Conservation (phyloP, 30 jellyfish, hydroid and myxozoan genomes). For the Hydractinia echinata region DNA sequence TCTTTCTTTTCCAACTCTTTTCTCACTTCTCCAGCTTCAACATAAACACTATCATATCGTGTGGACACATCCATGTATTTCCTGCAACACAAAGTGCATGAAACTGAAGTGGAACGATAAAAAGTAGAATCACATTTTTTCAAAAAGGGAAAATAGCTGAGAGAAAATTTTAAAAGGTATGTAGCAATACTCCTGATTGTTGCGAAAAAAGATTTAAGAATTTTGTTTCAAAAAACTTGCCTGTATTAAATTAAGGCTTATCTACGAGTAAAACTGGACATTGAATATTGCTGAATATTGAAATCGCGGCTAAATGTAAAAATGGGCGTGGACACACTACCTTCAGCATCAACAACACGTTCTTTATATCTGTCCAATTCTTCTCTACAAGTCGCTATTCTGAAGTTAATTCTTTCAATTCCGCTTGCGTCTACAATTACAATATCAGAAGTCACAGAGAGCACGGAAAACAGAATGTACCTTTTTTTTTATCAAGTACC, state of each 20-base stretch:
- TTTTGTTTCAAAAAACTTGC: too few relatives aligned
- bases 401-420: conserved; percentile 7
- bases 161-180: too few relatives aligned
- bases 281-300: too few relatives aligned
- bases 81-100: not conserved
- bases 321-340: not conserved
- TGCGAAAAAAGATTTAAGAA: too few relatives aligned
- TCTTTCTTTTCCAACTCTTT: conserved; percentile 37
- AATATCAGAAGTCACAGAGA: too few relatives aligned
- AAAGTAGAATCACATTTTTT: not conserved
- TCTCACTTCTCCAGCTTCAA: conserved; percentile 10
- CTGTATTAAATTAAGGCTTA: too few relatives aligned
- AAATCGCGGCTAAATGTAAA: not conserved
- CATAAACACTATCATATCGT: conserved; percentile 22
- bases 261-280: too few relatives aligned
- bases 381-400: not conserved
- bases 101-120: not conserved
- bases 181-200: too few relatives aligned
- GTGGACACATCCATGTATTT: conserved; percentile 21
- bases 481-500: too few relatives aligned
- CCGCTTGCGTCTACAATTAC: conserved; percentile 28
- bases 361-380: not conserved
- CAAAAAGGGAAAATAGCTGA: not conserved
- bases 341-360: conserved; percentile 10
- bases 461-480: too few relatives aligned